Base-by-base conservation (phyloP, 2,113 vertebrate species). In the Sander lucioperca region DNA sequence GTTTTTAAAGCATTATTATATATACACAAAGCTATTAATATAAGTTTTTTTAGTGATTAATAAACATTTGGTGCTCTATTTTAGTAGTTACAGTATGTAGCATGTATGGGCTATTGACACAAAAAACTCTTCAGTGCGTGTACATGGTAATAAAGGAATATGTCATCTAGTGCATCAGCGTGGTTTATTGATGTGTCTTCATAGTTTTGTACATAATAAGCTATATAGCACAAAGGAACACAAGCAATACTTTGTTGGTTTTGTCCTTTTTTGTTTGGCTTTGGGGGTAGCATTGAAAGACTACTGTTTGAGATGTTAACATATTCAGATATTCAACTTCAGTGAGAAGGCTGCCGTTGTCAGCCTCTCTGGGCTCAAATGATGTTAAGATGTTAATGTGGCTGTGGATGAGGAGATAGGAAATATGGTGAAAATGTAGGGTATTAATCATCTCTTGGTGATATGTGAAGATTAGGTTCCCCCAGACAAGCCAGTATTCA, bases 251-350 rank as follows among this genome's bases (percentile, higher is more conserved):
- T n/a, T 69, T 14, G 12, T n/a, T 56, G 13, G 5, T 72, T 57
- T n/a, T n/a, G n/a, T n/a, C n/a, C n/a, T n/a, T n/a, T n/a, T n/a
- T 63, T 54, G 11, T n/a, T 27, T 45, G 43, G 45, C 71, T 62
- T 76, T 14, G 15, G 8, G 77, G 61, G 43, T 25, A 23, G 30
- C 16, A 14, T 65, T 45, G 30, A 43, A 72, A 73, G 54, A 27
- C 57, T 19, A 10, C 74, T 69, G 45, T 65, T 69, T 82, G 69
- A 66, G 27, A 71, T 76, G 54, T 61, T 30, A 76, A 76, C 45
- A 53, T 65, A 79, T 79, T 78, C 79, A 82, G 47, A 70, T 76
- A 74, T 76, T 70, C 64, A 33, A 2, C 61, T 45, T 57, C 21
- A 30, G 13, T 9, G 62, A 21, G 21, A 21, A 15, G 50, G 56